A percentile compares a stretch with the other conserved stretches of the same genome.
Evolutionary conservation across 2,888 invertebrate genomes (phyloP).

Genomic region (Drosophila pegasa): DNA sequence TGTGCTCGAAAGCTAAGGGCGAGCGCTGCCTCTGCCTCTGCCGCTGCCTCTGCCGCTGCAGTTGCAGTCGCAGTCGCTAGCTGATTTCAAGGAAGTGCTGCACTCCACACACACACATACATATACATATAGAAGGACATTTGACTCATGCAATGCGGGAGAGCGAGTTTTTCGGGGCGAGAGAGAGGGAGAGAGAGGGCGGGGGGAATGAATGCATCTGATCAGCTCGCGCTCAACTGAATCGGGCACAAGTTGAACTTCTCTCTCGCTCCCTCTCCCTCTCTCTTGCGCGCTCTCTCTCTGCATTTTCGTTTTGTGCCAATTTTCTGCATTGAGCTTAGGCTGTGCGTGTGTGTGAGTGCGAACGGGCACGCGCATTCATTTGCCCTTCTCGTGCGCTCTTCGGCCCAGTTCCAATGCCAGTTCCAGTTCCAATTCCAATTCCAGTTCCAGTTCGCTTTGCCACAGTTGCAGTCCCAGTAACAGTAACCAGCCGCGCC

Average conservation of each 20-base stretch:
- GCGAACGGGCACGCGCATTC: neutral
- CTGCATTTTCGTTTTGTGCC: slow-evolving; percentile 19
- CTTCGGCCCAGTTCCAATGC: slow-evolving; percentile 42
- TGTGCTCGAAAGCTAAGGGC: slow-evolving; percentile 25
- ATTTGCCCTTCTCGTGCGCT: slow-evolving; percentile 42
- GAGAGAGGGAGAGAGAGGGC: slow-evolving; percentile 5
- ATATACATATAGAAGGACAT: slow-evolving; percentile 69
- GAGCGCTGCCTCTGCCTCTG: no score
- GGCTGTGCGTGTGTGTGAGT: slow-evolving; percentile 8
- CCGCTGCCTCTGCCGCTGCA: no score
- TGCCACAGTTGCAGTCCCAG: slow-evolving; percentile 30
- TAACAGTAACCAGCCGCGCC: slow-evolving; percentile 42
- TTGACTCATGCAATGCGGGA: slow-evolving; percentile 60
- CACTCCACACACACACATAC: slow-evolving; percentile 16
- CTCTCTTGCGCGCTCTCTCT: slow-evolving; percentile 1
- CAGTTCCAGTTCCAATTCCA: slow-evolving; percentile 15
- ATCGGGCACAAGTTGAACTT: slow-evolving; percentile 32
- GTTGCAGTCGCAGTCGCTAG: slow-evolving; percentile 15
- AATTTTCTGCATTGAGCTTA: slow-evolving; percentile 25
- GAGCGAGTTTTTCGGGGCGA: slow-evolving; percentile 34
- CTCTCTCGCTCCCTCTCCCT: slow-evolving; percentile 13
- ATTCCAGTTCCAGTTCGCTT: no score
- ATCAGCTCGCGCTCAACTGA: slow-evolving; percentile 21
- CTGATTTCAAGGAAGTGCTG: slow-evolving; percentile 47
- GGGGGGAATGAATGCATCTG: slow-evolving; percentile 40